A percentile compares a stretch with the other conserved stretches of the same genome.
Evolutionary conservation across 2,797 vertebrate species (phyloP).

Genomic region (Pangasius krempfi): DNA sequence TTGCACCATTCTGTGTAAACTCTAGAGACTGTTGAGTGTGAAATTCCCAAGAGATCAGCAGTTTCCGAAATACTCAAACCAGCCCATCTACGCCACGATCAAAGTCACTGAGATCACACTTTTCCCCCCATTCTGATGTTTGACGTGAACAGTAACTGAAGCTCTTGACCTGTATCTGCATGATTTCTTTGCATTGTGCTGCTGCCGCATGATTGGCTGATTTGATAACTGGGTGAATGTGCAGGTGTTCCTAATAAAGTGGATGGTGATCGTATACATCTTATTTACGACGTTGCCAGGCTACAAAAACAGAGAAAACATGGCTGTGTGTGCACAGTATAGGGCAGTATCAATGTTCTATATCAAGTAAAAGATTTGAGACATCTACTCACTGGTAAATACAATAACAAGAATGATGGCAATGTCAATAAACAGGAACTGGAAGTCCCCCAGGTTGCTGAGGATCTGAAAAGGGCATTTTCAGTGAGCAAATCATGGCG

Average conservation of each 20-base stretch:
- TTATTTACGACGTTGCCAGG: background rate
- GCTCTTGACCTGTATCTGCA: no score
- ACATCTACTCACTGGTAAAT: conserved; percentile 91
- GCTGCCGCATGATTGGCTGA: background rate
- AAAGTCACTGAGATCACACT: no score
- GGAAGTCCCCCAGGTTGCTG: conserved; percentile 96
- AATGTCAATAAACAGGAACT: conserved; percentile 98
- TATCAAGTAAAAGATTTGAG: background rate
- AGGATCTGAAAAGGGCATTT: conserved; percentile 78
- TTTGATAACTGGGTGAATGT: background rate
- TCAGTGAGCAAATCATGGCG: background rate
- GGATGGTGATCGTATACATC: background rate
- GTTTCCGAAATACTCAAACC: no score
- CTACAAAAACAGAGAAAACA: background rate
- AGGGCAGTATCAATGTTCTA: background rate
- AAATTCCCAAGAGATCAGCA: no score
- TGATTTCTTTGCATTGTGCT: no score
- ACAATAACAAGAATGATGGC: conserved; percentile 95
- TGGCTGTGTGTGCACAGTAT: background rate
- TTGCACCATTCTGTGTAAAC: no score
- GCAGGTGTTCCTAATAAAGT: background rate
- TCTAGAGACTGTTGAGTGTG: no score
- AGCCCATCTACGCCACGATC: no score
- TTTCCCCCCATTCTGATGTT: no score
- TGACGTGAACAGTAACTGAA: no score